Evolutionary conservation across 2,888 invertebrate genomes (phyloP).

Genomic region (Cryptophagus acutangulus): DNA sequence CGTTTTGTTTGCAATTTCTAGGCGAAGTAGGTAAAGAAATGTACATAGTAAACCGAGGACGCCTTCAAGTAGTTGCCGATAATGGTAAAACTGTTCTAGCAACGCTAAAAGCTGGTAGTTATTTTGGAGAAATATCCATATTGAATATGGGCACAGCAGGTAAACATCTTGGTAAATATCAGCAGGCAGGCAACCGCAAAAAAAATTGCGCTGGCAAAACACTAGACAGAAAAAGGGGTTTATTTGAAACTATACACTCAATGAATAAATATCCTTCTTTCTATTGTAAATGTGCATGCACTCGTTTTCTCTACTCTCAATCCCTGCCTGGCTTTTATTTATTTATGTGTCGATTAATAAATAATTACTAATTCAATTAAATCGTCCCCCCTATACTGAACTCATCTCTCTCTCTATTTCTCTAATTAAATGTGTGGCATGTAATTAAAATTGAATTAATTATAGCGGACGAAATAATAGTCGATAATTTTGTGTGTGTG

Average conservation of each 20-base stretch:
- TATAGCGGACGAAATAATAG: neutral
- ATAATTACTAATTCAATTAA: neutral
- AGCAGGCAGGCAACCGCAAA: conserved; percentile 43
- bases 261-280: neutral
- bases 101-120: conserved; percentile 96
- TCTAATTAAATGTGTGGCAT: too few relatives aligned
- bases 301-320: neutral
- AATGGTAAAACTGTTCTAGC: conserved; percentile 95
- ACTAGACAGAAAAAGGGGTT: neutral
- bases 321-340: conserved; percentile 38
- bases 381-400: neutral
- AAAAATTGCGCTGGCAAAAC: neutral
- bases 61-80: conserved; percentile 91
- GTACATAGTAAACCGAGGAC: conserved; percentile 98
- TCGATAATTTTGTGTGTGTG: conserved; percentile 5
- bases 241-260: conserved; percentile 10
- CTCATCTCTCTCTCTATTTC: neutral
- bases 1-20: conserved; percentile 46
- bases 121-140: conserved; percentile 99
- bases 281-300: conserved; percentile 15
- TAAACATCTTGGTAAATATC: conserved; percentile 95
- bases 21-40: conserved; percentile 99
- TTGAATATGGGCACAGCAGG: conserved; percentile 99
- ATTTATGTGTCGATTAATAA: conserved; percentile 18
- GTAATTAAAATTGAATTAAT: neutral